Evolutionary conservation across 2,888 invertebrate genomes (phyloP).

Genomic region (Drosophila niveifrons): DNA sequence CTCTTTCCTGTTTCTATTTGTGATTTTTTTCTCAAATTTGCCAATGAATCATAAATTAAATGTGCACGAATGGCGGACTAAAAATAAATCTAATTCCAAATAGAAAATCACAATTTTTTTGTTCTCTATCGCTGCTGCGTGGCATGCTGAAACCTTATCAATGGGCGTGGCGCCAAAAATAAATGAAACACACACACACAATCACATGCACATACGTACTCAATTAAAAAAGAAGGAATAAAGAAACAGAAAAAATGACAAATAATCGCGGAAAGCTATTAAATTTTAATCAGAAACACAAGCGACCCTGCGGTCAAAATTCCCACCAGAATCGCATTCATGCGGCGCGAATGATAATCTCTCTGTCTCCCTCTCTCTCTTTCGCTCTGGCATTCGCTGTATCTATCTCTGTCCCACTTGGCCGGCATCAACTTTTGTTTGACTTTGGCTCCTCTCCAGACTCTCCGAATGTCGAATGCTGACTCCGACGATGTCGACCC

Average conservation of each 20-base stretch:
- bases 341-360: slow-evolving; percentile 47
- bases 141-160: slow-evolving; percentile 33
- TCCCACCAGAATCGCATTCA: slow-evolving; percentile 56
- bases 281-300: slow-evolving; percentile 76
- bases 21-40: slow-evolving; percentile 4
- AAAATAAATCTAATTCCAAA: slow-evolving; percentile 28
- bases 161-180: slow-evolving; percentile 42
- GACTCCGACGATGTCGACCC: slow-evolving; percentile 41
- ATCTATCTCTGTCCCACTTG: neutral
- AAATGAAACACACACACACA: slow-evolving; percentile 22
- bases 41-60: slow-evolving; percentile 25
- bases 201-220: neutral
- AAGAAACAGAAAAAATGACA: slow-evolving; percentile 41
- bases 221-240: neutral
- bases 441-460: slow-evolving; percentile 5
- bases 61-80: neutral
- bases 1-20: neutral
- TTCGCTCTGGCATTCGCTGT: neutral
- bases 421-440: neutral
- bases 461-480: neutral
- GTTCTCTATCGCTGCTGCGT: neutral
- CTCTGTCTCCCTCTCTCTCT: slow-evolving; percentile 1
- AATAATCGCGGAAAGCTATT: slow-evolving; percentile 74
- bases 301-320: slow-evolving; percentile 77
- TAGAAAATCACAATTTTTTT: slow-evolving; percentile 1